Conservation (phyloP, 2,113 vertebrate genomes). For the Trichomycterus rosablanca region DNA sequence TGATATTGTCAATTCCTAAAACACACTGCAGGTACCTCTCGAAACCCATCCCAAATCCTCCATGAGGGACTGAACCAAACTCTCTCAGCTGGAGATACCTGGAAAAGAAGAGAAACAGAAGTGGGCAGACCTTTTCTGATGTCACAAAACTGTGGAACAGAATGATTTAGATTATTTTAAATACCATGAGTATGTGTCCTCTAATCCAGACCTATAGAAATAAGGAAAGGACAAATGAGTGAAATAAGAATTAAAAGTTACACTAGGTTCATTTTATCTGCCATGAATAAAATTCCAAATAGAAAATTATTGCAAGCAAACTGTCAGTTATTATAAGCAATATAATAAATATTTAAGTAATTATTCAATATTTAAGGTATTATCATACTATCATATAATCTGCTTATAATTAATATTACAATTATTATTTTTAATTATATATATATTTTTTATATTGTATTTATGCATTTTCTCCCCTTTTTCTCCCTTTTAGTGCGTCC, state of each 20-base stretch:
- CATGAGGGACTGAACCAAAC: constrained; percentile 89
- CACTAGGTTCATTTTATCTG: not conserved
- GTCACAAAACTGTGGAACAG: not conserved
- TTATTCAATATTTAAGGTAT: too few species aligned
- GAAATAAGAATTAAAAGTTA: not conserved
- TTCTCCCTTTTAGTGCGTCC: too few species aligned
- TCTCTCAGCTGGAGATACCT: constrained; percentile 94
- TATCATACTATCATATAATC: too few species aligned
- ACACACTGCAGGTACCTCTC: constrained; percentile 91
- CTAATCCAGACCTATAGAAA: constrained; percentile 74
- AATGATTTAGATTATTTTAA: not conserved
- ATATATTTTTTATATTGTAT: too few species aligned
- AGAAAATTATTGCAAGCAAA: too few species aligned
- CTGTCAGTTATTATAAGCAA: too few species aligned
- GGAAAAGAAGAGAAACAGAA: constrained; percentile 16
- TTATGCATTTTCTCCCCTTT: too few species aligned
- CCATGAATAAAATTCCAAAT: too few species aligned
- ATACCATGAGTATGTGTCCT: constrained; percentile 85
- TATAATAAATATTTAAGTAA: too few species aligned
- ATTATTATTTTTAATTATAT: too few species aligned
- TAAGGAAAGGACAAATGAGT: constrained; percentile 9
- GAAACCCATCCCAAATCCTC: constrained; percentile 96
- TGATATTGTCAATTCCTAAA: constrained; percentile 91
- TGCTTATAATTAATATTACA: too few species aligned
- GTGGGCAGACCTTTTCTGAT: not conserved